Evolutionary conservation across 1,140 invertebrate genomes (phyloP), one percentile per base, ranked within the genome.

Genomic region (Aphelenchoides besseyi): DNA sequence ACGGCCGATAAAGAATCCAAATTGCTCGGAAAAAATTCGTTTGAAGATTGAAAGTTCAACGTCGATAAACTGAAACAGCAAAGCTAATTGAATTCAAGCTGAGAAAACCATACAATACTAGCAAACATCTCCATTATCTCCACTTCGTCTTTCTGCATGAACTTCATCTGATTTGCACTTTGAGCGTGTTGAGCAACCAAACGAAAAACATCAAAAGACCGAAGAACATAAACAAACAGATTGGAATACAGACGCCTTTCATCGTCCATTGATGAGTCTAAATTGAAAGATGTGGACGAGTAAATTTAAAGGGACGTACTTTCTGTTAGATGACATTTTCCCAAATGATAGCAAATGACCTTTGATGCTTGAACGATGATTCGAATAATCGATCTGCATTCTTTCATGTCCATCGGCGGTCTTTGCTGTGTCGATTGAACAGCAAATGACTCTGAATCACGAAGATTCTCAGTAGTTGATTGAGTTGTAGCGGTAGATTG

Each of bases 181-280:
- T 70, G 67, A 29, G 54, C 41, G 23, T 2, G 41, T 33, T 23
- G 23, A 5, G 37, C 41, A 23, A 53, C 70, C n/a, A 77, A 35
- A 8, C 63, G 55, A 62, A 75, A 77, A 54, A 79, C 72, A 29
- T 77, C 77, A n/a, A 77, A 63, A 55, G 77, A 79, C 30, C 71
- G 74, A 12, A 77, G n/a, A 18, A 77, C 73, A 35, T 77, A 16
- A 18, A 53, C 33, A 59, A 77, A 79, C 12, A 72, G 63, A 18
- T 79, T 41, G 29, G 30, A 64, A 33, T 76, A 71, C 29, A 77
- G 59, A 18, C 74, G 9, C 18, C 28, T 16, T 35, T 76, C 3
- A 29, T 74, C 16, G 55, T 29, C 59, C 30, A 26, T 36, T 5
- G 29, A 52, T 18, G 9, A 18, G 23, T 70, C 69, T 72, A 33